Percentiles rank a stretch among this genome's conserved stretches.
Evolutionary conservation across 2,797 vertebrate genomes (phyloP).

Genomic region (Sphenodon punctatus): DNA sequence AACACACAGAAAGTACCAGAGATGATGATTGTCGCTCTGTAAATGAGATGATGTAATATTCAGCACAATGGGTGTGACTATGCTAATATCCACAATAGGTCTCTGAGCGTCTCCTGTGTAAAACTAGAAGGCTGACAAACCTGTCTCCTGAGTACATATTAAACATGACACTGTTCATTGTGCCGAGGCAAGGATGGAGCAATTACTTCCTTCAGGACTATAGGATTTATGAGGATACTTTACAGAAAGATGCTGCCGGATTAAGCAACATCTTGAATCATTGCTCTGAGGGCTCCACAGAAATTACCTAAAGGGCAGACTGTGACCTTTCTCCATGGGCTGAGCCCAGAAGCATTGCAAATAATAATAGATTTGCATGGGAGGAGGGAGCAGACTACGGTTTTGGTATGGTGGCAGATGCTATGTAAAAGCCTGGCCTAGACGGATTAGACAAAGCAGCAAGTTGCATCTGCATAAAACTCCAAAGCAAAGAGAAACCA

Average conservation of each 20-base stretch:
- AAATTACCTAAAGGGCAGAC: background rate
- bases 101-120: background rate
- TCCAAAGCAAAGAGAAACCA: background rate
- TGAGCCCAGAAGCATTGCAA: background rate
- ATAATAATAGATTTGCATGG: background rate
- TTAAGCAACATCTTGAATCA: background rate
- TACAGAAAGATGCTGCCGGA: background rate
- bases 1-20: no score
- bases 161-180: constrained; percentile 34
- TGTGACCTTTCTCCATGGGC: accelerated
- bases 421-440: background rate
- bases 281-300: accelerated
- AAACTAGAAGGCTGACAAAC: constrained; percentile 12
- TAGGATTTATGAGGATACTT: constrained; percentile 1
- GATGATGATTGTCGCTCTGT: no score
- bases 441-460: background rate
- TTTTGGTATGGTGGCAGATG: background rate
- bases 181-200: constrained; percentile 31
- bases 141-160: constrained; percentile 36
- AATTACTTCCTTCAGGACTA: constrained; percentile 15
- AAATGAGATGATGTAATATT: background rate
- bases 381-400: background rate
- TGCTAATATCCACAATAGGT: background rate
- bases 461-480: background rate
- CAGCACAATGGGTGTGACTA: background rate